phyloP scores from a whole-genome alignment of 2,797 vertebrate genomes.

The Varecia variegata region DNA sequence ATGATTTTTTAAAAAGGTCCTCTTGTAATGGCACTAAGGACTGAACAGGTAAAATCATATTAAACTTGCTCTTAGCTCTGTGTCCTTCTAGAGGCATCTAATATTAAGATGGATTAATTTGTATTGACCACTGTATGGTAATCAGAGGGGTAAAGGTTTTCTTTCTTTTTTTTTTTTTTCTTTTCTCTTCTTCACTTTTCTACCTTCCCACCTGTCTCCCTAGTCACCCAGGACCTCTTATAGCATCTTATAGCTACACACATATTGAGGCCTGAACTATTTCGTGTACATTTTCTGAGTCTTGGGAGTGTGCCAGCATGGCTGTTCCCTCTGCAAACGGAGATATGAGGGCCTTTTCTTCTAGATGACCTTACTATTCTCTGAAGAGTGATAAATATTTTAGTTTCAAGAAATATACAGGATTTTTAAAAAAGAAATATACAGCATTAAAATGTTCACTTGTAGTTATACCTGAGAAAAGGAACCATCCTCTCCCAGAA shows the following conservation, averaged over 20 bases:
- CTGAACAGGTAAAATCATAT: background rate
- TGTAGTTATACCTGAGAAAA: background rate
- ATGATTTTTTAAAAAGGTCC: background rate
- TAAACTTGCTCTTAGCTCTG: background rate
- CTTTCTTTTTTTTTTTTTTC: background rate
- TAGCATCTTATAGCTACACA: background rate
- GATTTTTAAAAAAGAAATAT: background rate
- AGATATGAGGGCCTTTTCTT: background rate
- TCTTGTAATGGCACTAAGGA: background rate
- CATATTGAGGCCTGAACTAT: background rate
- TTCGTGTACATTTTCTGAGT: background rate
- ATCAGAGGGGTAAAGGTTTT: background rate
- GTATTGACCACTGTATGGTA: background rate
- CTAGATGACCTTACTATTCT: background rate
- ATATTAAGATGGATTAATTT: background rate
- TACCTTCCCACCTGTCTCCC: background rate
- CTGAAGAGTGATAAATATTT: background rate
- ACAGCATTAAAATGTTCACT: background rate
- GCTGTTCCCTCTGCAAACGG: background rate
- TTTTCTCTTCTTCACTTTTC: background rate
- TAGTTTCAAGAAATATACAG: background rate
- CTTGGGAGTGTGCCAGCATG: background rate
- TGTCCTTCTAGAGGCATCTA: background rate
- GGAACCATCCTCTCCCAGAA: background rate
- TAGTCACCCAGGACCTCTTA: background rate